phyloP scores from a whole-genome alignment of 2,113 vertebrate species.

The Rhinoderma darwinii region DNA sequence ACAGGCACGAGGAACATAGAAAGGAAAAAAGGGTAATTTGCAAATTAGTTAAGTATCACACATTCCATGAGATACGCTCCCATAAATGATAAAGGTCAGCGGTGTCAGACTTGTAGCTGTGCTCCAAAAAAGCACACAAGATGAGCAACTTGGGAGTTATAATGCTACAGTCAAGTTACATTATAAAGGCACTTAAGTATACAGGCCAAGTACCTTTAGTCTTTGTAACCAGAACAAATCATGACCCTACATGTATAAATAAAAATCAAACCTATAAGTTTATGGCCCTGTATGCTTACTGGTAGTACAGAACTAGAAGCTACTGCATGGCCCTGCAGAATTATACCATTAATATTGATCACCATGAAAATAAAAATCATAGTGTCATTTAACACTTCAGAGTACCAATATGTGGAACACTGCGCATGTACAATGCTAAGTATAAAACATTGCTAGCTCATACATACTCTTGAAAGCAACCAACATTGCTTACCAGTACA shows the following conservation, averaged over 20 bases:
- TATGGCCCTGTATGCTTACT: constrained; percentile 26
- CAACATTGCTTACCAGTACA: neutral
- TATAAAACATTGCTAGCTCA: neutral
- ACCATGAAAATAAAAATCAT: too few species aligned
- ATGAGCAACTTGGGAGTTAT: neutral
- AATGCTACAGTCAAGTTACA: neutral
- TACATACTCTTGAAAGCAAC: neutral
- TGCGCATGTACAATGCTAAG: neutral
- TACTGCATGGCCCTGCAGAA: constrained; percentile 2
- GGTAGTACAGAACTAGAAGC: neutral
- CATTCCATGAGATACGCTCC: constrained; percentile 86
- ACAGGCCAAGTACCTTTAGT: neutral
- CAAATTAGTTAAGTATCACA: constrained; percentile 87
- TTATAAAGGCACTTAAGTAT: neutral
- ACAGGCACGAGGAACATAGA: constrained; percentile 99
- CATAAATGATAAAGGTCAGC: constrained; percentile 83
- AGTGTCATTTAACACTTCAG: neutral
- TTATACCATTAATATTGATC: neutral
- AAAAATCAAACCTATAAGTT: neutral
- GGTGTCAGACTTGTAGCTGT: constrained; percentile 81
- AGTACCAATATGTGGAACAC: neutral
- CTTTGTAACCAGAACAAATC: neutral
- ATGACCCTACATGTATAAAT: constrained; percentile 9
- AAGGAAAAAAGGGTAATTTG: constrained; percentile 99
- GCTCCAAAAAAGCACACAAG: constrained; percentile 78